phyloP scores from a whole-genome alignment of 2,113 vertebrate species.

The Anas platyrhynchos region DNA sequence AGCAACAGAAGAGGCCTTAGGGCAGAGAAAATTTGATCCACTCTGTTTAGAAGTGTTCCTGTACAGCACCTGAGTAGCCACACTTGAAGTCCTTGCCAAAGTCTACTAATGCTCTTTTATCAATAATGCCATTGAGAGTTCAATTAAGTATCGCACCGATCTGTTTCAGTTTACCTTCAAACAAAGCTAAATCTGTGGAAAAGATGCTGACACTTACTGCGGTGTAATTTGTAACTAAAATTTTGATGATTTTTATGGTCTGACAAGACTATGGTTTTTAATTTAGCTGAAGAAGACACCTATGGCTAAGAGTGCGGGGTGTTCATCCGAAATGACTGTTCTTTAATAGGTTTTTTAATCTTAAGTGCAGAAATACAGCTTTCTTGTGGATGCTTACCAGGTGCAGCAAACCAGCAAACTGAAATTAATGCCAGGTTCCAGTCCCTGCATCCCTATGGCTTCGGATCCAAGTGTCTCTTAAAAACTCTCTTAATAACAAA shows the following conservation, averaged over 20 bases:
- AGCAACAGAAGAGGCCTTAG: slow-evolving; percentile 18
- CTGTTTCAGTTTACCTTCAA: slow-evolving; percentile 51
- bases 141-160: slow-evolving; percentile 6
- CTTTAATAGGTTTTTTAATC: slow-evolving; percentile 59
- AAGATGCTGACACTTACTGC: slow-evolving; percentile 24
- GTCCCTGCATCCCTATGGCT: slow-evolving; percentile 41
- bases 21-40: slow-evolving; percentile 18
- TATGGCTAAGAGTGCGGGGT: background rate
- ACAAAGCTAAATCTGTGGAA: slow-evolving; percentile 60
- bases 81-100: background rate
- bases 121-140: slow-evolving; percentile 18
- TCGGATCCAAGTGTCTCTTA: slow-evolving; percentile 36
- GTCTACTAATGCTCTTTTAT: slow-evolving; percentile 15
- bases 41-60: slow-evolving; percentile 7
- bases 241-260: slow-evolving; percentile 44
- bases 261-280: slow-evolving; percentile 44
- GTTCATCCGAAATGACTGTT: slow-evolving; percentile 46
- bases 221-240: slow-evolving; percentile 46
- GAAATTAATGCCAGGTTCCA: slow-evolving; percentile 52
- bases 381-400: slow-evolving; percentile 45
- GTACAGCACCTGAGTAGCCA: background rate
- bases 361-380: slow-evolving; percentile 19
- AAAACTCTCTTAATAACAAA: slow-evolving; percentile 19
- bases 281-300: slow-evolving; percentile 52
- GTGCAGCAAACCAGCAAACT: slow-evolving; percentile 41